These are phyloP conservation scores for Sander lucioperca DNA, from an alignment of 2,113 vertebrate genomes.

Conservation along the genomic window DNA sequence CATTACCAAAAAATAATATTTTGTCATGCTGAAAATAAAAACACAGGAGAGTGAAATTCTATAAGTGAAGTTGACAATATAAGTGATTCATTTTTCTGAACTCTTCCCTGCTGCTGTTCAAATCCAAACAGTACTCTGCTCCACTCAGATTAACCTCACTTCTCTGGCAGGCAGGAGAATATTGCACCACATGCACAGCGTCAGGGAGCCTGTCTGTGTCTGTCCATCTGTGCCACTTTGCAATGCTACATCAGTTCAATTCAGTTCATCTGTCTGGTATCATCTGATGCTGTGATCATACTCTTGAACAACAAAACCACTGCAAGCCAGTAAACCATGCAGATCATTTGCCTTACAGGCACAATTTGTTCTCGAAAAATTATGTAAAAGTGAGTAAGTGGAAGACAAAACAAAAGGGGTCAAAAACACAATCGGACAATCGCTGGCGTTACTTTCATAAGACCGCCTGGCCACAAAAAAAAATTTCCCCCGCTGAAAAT, in stretches of 20 bases:
- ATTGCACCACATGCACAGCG: conserved; percentile 53
- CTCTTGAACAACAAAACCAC: conserved; percentile 15
- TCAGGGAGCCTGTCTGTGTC: conserved; percentile 28
- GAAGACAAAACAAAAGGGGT: no score
- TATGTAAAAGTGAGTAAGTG: not conserved
- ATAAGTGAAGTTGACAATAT: not conserved
- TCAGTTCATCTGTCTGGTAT: conserved; percentile 42
- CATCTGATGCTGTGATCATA: not conserved
- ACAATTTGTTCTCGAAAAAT: not conserved
- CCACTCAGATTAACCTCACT: conserved; percentile 51
- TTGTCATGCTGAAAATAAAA: not conserved
- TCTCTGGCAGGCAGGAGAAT: conserved; percentile 52
- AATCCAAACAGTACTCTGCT: conserved; percentile 39
- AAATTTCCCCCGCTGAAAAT: no score
- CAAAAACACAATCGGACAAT: no score
- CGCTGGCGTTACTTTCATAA: no score
- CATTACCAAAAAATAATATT: no score
- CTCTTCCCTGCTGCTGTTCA: not conserved
- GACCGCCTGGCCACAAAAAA: no score
- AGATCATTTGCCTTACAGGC: not conserved
- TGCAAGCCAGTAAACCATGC: not conserved
- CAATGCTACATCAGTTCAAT: conserved; percentile 13
- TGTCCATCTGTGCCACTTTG: conserved; percentile 41
- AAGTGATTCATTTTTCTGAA: conserved; percentile 29
- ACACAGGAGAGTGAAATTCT: conserved; percentile 10